Base-by-base conservation (phyloP, 2,113 vertebrate genomes). In the Pao palembangensis region DNA sequence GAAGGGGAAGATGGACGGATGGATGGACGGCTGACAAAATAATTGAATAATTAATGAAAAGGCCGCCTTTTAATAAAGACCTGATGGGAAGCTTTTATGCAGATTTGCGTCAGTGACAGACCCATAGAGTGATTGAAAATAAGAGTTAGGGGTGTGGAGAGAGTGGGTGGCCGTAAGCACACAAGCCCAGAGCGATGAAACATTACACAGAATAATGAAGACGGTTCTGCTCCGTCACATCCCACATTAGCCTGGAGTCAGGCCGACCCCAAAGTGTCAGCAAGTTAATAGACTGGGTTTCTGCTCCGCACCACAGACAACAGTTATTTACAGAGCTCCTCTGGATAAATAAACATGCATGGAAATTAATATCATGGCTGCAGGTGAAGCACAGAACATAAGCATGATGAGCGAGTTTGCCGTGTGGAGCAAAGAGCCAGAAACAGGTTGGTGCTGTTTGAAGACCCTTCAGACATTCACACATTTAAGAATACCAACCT, bases 201-300 rank as follows among this genome's bases (percentile, higher is more conserved):
- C 88, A 91, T 91, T 90, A 88, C 80, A 63, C 64, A 58, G 81
- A 80, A 91, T 91, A 92, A 92, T 92, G 89, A 91, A 91, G 88
- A 89, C 85, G 89, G 91, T 92, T 92, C 88, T 90, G 90, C 89
- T 92, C 87, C 83, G 90, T 92, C 90, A 92, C 89, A 87, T 87
- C 88, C 82, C 80, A 84, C 86, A 90, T 89, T 89, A 91, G 88
- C 88, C 89, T 85, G 72, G 85, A 86, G 88, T 90, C 90, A 89
- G 82, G 67, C 83, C 84, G 87, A 92, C 91, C 90, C 87, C 89
- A 90, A 90, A 90, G 89, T 92, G 90, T 91, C 91, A 91, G 90
- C 91, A 91, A 89, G 87, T 89, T 91, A 92, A 92, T 91, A 92
- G 90, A 87, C 82, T 88, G 84, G 82, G 75, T 85, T 87, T 89